Evolutionary conservation across 1,140 invertebrate genomes (phyloP).

Genomic region (Capitella teleta): DNA sequence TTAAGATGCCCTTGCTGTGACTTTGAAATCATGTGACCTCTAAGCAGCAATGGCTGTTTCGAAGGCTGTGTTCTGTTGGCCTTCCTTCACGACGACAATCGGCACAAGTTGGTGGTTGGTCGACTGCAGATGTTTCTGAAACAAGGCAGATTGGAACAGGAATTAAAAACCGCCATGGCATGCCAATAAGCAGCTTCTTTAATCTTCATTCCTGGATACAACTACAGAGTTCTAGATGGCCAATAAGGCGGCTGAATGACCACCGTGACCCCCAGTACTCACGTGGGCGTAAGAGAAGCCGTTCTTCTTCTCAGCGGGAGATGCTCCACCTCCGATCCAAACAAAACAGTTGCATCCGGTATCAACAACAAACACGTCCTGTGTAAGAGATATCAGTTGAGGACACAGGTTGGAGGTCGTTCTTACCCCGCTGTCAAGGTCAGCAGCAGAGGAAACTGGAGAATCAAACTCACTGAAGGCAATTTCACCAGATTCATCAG

Average conservation of each 20-base stretch:
- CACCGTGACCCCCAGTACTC: not conserved
- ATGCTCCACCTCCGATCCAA: conserved; percentile 10
- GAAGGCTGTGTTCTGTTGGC: conserved; percentile 11
- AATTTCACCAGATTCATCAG: conserved; percentile 11
- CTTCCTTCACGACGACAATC: conserved; percentile 13
- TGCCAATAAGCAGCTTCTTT: not conserved
- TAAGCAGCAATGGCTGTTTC: conserved; percentile 8
- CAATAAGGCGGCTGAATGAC: no score
- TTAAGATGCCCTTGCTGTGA: no score
- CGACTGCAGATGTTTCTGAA: conserved; percentile 14
- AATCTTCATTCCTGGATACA: not conserved
- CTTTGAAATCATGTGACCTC: no score
- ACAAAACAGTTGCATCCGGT: conserved; percentile 11
- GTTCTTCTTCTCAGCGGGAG: conserved; percentile 13
- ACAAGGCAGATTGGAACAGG: not conserved
- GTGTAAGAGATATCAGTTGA: not conserved
- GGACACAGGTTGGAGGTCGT: no score
- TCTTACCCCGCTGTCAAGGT: not conserved
- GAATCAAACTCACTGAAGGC: not conserved
- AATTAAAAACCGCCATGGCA: not conserved
- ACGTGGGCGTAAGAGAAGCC: conserved; percentile 13
- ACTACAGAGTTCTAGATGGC: no score
- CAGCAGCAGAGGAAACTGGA: not conserved
- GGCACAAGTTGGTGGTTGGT: conserved; percentile 10
- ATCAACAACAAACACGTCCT: conserved; percentile 14